These are phyloP conservation scores for Carettochelys insculpta DNA, from an alignment of 2,113 vertebrate genomes.

Conservation along the genomic window DNA sequence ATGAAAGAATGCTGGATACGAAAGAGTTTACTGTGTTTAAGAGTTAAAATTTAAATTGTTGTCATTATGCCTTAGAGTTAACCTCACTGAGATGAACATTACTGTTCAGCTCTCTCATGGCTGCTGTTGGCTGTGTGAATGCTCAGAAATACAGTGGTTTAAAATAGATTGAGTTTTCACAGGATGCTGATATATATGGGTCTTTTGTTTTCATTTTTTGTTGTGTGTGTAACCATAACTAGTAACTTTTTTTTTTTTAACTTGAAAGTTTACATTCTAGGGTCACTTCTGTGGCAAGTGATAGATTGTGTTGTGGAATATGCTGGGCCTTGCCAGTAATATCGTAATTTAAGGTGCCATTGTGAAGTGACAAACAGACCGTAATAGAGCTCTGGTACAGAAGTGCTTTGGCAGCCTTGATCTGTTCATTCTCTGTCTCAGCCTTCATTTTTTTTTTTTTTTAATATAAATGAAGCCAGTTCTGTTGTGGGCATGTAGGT, in stretches of 20 bases:
- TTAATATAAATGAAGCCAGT: background rate
- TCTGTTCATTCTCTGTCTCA: background rate
- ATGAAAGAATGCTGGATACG: too few relatives aligned
- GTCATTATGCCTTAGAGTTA: too few relatives aligned
- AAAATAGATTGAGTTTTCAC: too few relatives aligned
- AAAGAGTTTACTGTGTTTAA: too few relatives aligned
- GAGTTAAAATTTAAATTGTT: too few relatives aligned
- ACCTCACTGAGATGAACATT: too few relatives aligned
- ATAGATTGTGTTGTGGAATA: background rate
- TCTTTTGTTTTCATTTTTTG: too few relatives aligned
- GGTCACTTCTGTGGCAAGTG: background rate
- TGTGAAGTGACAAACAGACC: background rate
- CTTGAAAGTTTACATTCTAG: background rate
- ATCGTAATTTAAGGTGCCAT: background rate
- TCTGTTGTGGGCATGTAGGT: background rate
- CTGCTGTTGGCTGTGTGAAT: too few relatives aligned
- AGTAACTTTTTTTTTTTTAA: background rate
- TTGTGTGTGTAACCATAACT: too few relatives aligned
- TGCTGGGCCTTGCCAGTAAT: background rate
- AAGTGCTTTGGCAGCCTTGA: background rate
- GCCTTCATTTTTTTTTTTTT: background rate
- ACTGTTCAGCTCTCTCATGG: too few relatives aligned
- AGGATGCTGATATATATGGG: too few relatives aligned
- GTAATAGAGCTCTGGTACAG: background rate
- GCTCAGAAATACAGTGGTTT: too few relatives aligned